phyloP scores from a whole-genome alignment of 1,140 invertebrate species.

The Stegodyphus mimosarum region DNA sequence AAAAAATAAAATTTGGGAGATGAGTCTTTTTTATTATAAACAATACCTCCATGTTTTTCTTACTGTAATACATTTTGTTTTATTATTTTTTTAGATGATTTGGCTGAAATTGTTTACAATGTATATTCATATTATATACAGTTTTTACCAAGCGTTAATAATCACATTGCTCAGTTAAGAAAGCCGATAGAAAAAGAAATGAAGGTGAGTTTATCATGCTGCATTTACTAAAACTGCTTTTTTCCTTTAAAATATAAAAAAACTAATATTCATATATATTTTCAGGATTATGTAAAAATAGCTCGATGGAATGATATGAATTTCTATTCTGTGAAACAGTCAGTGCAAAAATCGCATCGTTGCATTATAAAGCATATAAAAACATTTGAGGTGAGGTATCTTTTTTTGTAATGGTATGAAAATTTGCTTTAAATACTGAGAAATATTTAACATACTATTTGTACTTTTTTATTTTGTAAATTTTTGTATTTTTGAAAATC shows the following conservation, averaged over 20 bases:
- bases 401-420: too few species aligned
- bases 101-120: conserved; percentile 84
- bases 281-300: conserved; percentile 90
- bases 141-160: conserved; percentile 76
- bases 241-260: background rate
- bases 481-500: too few species aligned
- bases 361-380: conserved; percentile 87
- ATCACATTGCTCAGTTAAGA: conserved; percentile 76
- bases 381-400: conserved; percentile 74
- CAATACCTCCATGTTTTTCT: background rate
- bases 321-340: conserved; percentile 90
- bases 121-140: conserved; percentile 86
- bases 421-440: too few species aligned
- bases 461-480: too few species aligned
- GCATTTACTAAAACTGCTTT: background rate
- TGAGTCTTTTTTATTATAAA: background rate
- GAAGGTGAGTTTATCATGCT: conserved; percentile 69
- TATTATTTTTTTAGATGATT: conserved; percentile 68
- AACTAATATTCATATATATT: conserved; percentile 11
- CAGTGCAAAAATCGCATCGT: conserved; percentile 87
- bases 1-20: too few species aligned
- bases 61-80: conserved; percentile 32
- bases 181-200: conserved; percentile 90
- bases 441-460: too few species aligned
- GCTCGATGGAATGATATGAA: conserved; percentile 95